Evolutionary conservation across 2,888 invertebrate genomes (phyloP).

Genomic region (Archips xylosteana): DNA sequence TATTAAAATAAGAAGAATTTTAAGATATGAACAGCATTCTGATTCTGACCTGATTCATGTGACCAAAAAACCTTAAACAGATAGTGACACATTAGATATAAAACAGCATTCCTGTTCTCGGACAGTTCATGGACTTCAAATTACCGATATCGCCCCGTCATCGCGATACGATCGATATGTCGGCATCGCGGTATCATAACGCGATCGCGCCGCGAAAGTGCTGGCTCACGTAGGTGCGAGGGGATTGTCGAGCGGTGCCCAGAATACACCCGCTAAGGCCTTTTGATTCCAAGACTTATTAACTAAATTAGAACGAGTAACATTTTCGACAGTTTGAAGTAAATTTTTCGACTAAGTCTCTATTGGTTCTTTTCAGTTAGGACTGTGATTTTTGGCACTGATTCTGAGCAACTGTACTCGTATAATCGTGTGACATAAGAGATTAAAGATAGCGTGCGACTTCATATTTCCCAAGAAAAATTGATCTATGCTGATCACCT

Average conservation of each 20-base stretch:
- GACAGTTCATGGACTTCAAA: constrained; percentile 75
- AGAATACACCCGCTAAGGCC: constrained; percentile 65
- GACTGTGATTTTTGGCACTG: constrained; percentile 9
- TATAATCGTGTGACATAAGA: constrained; percentile 23
- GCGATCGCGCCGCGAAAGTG: constrained; percentile 79
- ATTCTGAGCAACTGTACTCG: background rate
- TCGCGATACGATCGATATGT: constrained; percentile 79
- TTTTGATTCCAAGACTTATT: constrained; percentile 60
- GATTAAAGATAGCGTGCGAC: constrained; percentile 42
- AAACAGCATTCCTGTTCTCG: constrained; percentile 73
- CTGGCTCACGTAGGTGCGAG: constrained; percentile 80
- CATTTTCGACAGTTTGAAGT: background rate
- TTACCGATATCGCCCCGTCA: constrained; percentile 79
- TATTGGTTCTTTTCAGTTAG: background rate
- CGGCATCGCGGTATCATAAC: constrained; percentile 75
- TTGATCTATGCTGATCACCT: constrained; percentile 68
- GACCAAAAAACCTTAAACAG: constrained; percentile 59
- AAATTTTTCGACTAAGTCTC: background rate
- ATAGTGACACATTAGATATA: constrained; percentile 66
- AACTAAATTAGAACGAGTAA: constrained; percentile 23
- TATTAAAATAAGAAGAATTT: background rate
- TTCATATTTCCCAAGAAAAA: constrained; percentile 63
- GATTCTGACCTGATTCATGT: background rate
- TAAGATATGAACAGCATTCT: background rate
- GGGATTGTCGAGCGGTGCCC: constrained; percentile 61